Percentiles rank a stretch among this genome's conserved stretches.
These are phyloP conservation scores for Kryptolebias marmoratus DNA, from an alignment of 2,113 vertebrate genomes.

Conservation along the genomic window DNA sequence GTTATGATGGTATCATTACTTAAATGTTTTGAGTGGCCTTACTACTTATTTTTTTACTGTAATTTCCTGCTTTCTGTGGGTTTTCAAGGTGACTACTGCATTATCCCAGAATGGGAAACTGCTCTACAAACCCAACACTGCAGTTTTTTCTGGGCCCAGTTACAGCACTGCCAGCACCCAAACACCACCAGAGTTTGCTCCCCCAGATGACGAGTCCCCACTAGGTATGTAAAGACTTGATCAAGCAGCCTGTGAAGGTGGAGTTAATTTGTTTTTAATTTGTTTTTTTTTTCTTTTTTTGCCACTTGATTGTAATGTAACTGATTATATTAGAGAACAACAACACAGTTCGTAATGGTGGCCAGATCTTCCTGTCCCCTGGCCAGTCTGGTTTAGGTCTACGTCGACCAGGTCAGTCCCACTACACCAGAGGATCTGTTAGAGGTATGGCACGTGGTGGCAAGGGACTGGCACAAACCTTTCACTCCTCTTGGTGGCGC, in stretches of 20 bases:
- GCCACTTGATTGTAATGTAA: not conserved
- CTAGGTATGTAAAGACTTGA: conserved; percentile 68
- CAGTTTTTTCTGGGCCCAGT: conserved; percentile 77
- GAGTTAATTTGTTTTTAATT: not conserved
- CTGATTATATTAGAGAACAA: conserved; percentile 81
- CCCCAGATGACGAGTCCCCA: conserved; percentile 82
- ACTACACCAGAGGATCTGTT: conserved; percentile 83
- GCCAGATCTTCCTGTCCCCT: conserved; percentile 84
- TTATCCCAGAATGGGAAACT: conserved; percentile 83
- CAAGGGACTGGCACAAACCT: conserved; percentile 81
- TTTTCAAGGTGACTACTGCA: conserved; percentile 86
- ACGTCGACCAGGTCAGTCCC: conserved; percentile 80
- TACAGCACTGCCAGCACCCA: conserved; percentile 91
- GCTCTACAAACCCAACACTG: conserved; percentile 79
- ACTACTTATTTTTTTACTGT: not conserved
- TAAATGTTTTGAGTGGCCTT: no score
- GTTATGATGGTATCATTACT: no score
- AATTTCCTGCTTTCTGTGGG: conserved; percentile 67
- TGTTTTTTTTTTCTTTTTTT: not conserved
- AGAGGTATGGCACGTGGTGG: conserved; percentile 86
- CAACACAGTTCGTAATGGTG: conserved; percentile 81
- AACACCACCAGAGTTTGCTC: conserved; percentile 88
- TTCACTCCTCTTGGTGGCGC: conserved; percentile 83
- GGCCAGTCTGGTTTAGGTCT: conserved; percentile 73
- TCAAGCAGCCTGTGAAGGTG: not conserved